Evolutionary conservation across 2,888 invertebrate species (phyloP).

Genomic region (Melieria omissa): DNA sequence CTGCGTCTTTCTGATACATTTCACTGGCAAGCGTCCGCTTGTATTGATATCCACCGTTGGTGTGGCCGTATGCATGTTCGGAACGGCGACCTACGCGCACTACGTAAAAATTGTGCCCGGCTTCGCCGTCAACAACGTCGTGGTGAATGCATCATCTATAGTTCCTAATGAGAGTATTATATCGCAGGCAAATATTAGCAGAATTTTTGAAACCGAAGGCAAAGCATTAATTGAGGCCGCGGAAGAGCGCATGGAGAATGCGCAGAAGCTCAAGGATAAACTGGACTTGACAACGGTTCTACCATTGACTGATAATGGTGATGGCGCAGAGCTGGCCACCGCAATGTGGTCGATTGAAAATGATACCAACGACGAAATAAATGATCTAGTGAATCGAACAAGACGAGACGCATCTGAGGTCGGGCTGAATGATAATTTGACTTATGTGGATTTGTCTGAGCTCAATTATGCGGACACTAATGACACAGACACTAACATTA

Average conservation of each 20-base stretch:
- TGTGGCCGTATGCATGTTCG: constrained; percentile 74
- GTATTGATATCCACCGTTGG: constrained; percentile 76
- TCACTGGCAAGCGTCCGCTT: constrained; percentile 78
- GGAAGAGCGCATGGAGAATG: constrained; percentile 3
- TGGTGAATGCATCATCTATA: constrained; percentile 61
- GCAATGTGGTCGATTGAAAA: not conserved
- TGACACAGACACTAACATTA: constrained; percentile 37
- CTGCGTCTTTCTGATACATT: constrained; percentile 77
- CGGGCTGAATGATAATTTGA: constrained; percentile 42
- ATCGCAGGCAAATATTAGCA: constrained; percentile 61
- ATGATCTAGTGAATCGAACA: constrained; percentile 47
- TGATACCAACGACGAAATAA: not conserved
- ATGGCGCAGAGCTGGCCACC: constrained; percentile 37
- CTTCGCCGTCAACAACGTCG: constrained; percentile 64
- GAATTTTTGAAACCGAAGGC: constrained; percentile 59
- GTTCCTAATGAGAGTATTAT: constrained; percentile 60
- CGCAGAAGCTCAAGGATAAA: constrained; percentile 15
- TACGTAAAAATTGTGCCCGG: constrained; percentile 65
- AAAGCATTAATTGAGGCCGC: constrained; percentile 46
- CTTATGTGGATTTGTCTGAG: constrained; percentile 43
- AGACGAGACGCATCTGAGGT: constrained; percentile 44
- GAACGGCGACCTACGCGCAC: constrained; percentile 65
- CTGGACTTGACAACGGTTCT: constrained; percentile 13
- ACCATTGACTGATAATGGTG: constrained; percentile 33
- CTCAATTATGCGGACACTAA: constrained; percentile 37